Evolutionary conservation across 2,888 invertebrate species (phyloP).

Genomic region (Drosophila anomalata): DNA sequence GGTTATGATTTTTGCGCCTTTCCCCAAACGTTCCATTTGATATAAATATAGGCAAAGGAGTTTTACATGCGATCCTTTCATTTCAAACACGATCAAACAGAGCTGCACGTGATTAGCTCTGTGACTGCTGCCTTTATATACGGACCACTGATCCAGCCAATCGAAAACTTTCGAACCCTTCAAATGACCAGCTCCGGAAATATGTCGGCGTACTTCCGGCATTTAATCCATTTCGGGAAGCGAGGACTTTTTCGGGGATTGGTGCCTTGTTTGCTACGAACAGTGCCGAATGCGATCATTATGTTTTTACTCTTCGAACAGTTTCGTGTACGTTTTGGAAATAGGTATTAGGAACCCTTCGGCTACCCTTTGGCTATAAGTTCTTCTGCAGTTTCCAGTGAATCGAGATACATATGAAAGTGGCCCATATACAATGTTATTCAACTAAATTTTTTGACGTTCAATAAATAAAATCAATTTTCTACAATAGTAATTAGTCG

Average conservation of each 20-base stretch:
- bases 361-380: background rate
- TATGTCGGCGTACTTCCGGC: background rate
- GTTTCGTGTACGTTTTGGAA: constrained; percentile 45
- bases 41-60: constrained; percentile 40
- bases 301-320: constrained; percentile 53
- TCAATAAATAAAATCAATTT: background rate
- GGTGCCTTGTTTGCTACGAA: constrained; percentile 38
- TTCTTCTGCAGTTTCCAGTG: background rate
- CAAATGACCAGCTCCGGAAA: constrained; percentile 26
- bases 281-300: constrained; percentile 53
- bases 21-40: background rate
- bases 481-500: background rate
- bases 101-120: constrained; percentile 50
- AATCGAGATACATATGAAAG: background rate
- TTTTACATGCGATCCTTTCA: constrained; percentile 16
- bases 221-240: constrained; percentile 46
- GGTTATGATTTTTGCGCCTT: too few relatives aligned
- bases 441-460: background rate
- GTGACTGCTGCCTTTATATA: constrained; percentile 43
- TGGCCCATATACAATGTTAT: background rate
- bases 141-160: constrained; percentile 48
- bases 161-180: constrained; percentile 51
- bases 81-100: constrained; percentile 28
- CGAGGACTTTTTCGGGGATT: constrained; percentile 53
- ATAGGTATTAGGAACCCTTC: background rate